A percentile compares a stretch with the other conserved stretches of the same genome.
Evolutionary conservation across 2,797 vertebrate species (phyloP).

Genomic region (Coregonus suidteri): DNA sequence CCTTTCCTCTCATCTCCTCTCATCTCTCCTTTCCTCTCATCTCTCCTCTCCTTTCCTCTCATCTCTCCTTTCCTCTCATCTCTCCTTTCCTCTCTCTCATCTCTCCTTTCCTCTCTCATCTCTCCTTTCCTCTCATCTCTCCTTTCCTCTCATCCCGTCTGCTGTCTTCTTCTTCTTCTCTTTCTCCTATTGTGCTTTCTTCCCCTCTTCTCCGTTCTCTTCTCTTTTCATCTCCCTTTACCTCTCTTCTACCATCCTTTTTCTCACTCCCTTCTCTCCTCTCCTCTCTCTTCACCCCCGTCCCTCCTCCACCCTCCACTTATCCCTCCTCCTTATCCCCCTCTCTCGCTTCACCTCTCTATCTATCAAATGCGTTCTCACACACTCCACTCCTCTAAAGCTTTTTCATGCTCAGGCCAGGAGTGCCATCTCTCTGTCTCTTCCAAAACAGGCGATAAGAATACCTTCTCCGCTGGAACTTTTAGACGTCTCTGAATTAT

Average conservation of each 20-base stretch:
- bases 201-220: slow-evolving; percentile 23
- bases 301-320: slow-evolving; percentile 6
- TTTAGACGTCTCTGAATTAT: slow-evolving; percentile 74
- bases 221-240: too few species aligned
- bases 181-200: neutral
- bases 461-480: slow-evolving; percentile 57
- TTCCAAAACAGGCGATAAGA: slow-evolving; percentile 57
- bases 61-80: too few species aligned
- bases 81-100: neutral
- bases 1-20: slow-evolving; percentile 10
- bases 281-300: neutral
- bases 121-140: too few species aligned
- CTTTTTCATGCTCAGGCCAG: slow-evolving; percentile 42
- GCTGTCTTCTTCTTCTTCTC: neutral
- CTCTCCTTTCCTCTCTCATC: too few species aligned
- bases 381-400: slow-evolving; percentile 41
- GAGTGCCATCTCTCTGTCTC: slow-evolving; percentile 58
- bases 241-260: too few species aligned
- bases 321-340: slow-evolving; percentile 24
- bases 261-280: too few species aligned
- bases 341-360: slow-evolving; percentile 30
- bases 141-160: neutral
- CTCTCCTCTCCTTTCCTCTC: too few species aligned
- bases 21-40: neutral
- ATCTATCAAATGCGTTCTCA: slow-evolving; percentile 1